Evolutionary conservation across 2,888 invertebrate genomes (phyloP).

Genomic region (Clitarchus hookeri): DNA sequence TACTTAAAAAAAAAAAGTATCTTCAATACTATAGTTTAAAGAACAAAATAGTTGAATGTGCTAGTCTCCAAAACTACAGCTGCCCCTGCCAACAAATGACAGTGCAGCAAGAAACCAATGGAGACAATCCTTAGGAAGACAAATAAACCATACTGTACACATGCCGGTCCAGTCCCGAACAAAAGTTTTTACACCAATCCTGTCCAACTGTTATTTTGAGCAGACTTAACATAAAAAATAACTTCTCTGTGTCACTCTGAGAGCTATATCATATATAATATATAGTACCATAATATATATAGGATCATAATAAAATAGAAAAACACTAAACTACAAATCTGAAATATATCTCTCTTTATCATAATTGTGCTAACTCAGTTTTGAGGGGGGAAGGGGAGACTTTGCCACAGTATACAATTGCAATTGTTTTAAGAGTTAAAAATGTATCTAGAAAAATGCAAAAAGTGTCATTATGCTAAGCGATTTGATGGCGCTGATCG

Average conservation of each 20-base stretch:
- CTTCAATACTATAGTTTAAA: background rate
- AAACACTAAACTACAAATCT: constrained; percentile 46
- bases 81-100: background rate
- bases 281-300: constrained; percentile 48
- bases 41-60: constrained; percentile 4
- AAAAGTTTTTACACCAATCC: constrained; percentile 17
- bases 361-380: constrained; percentile 45
- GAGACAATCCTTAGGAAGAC: constrained; percentile 38
- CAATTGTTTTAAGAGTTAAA: constrained; percentile 40
- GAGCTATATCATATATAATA: constrained; percentile 48
- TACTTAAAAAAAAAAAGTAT: too few species aligned
- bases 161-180: constrained; percentile 33
- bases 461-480: constrained; percentile 43
- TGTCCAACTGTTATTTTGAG: constrained; percentile 42
- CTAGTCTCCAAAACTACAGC: background rate
- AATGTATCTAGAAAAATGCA: constrained; percentile 44
- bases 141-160: constrained; percentile 26
- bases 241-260: constrained; percentile 45
- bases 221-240: constrained; percentile 49
- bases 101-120: background rate
- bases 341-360: constrained; percentile 38
- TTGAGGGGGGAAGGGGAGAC: constrained; percentile 41
- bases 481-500: constrained; percentile 38
- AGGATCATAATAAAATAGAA: constrained; percentile 50
- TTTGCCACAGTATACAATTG: constrained; percentile 45